A percentile compares a stretch with the other conserved stretches of the same genome.
These are phyloP conservation scores for Neodiprion virginianus DNA, from an alignment of 1,140 invertebrate genomes.

Conservation along the genomic window DNA sequence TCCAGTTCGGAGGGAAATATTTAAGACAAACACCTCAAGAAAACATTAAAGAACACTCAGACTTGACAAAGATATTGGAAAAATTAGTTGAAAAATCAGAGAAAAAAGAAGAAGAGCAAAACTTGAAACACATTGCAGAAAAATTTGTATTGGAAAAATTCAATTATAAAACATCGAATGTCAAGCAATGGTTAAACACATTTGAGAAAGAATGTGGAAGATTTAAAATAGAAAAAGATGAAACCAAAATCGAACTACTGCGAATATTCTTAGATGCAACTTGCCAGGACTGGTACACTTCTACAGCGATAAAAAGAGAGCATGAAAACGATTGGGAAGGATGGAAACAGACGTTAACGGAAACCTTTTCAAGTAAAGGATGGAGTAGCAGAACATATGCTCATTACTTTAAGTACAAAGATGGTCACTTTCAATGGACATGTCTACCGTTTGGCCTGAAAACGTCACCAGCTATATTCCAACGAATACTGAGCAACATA, in stretches of 20 bases:
- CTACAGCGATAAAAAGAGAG: too few relatives aligned
- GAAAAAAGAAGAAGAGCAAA: slow-evolving; percentile 1
- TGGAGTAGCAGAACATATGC: slow-evolving; percentile 25
- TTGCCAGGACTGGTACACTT: too few relatives aligned
- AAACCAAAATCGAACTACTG: slow-evolving; percentile 3
- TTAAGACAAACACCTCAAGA: slow-evolving; percentile 19
- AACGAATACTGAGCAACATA: slow-evolving; percentile 31
- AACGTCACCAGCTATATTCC: slow-evolving; percentile 35
- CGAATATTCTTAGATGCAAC: too few relatives aligned
- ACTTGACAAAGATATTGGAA: slow-evolving; percentile 20
- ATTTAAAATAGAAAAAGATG: slow-evolving; percentile 12
- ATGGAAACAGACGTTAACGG: slow-evolving; percentile 11
- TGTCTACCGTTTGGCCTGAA: slow-evolving; percentile 34
- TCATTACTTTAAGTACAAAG: slow-evolving; percentile 26
- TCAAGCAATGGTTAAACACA: slow-evolving; percentile 17
- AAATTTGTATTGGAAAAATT: slow-evolving; percentile 27
- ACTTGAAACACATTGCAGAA: slow-evolving; percentile 14
- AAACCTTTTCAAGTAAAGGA: slow-evolving; percentile 26
- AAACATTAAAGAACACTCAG: neutral
- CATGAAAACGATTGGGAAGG: too few relatives aligned
- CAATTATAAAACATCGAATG: slow-evolving; percentile 18
- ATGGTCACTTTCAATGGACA: slow-evolving; percentile 34
- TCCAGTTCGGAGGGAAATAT: slow-evolving; percentile 18
- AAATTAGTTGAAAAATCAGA: slow-evolving; percentile 10
- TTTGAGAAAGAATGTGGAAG: slow-evolving; percentile 23